Evolutionary conservation across 2,113 vertebrate species (phyloP).

Genomic region (Centropus unirufus): DNA sequence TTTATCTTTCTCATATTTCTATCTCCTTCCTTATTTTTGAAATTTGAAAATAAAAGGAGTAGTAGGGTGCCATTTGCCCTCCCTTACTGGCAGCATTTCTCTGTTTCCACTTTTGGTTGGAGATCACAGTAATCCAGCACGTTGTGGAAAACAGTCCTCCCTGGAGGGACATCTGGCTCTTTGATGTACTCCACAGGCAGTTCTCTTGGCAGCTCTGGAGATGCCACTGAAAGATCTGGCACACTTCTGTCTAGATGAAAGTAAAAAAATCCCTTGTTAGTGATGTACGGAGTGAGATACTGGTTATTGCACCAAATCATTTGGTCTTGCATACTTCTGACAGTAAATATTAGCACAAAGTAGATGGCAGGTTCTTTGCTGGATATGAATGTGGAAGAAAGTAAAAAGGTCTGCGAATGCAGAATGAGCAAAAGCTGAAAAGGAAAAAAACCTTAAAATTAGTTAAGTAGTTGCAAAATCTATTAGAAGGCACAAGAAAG

Average conservation of each 20-base stretch:
- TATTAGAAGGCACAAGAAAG: neutral
- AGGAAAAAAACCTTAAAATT: neutral
- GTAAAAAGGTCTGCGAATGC: neutral
- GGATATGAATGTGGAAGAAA: neutral
- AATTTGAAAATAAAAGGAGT: conserved; percentile 33
- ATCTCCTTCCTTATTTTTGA: conserved; percentile 31
- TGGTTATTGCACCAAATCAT: neutral
- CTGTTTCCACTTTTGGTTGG: conserved; percentile 59
- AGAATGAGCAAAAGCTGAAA: neutral
- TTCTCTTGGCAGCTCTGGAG: conserved; percentile 35
- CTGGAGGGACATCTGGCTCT: conserved; percentile 46
- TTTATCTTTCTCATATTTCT: neutral
- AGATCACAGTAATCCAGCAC: conserved; percentile 54
- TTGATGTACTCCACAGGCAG: conserved; percentile 55
- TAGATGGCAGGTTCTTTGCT: neutral
- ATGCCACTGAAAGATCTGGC: conserved; percentile 43
- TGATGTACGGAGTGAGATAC: neutral
- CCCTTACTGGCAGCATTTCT: neutral
- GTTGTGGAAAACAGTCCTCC: conserved; percentile 37
- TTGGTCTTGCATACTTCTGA: neutral
- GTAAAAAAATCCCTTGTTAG: neutral
- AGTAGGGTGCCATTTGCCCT: conserved; percentile 21
- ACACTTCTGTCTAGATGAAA: conserved; percentile 12
- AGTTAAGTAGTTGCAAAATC: neutral
- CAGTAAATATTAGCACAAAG: neutral